Conservation (phyloP, 2,797 vertebrate species). For the Karalla daura region DNA sequence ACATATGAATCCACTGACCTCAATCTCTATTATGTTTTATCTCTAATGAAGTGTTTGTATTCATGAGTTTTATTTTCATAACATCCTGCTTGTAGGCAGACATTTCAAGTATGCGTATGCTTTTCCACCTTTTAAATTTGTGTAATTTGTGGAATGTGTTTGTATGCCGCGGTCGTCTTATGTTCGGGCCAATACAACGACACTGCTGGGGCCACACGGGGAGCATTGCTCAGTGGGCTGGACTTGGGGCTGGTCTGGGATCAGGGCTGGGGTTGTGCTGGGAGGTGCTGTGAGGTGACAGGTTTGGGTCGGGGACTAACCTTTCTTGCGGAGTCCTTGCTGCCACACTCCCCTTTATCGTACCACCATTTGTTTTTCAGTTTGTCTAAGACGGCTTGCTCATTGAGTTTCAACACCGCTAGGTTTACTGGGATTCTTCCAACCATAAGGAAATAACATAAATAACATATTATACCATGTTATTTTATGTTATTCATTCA, state of each 20-base stretch:
- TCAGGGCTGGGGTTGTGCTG: constrained; percentile 61
- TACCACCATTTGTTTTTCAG: constrained; percentile 99
- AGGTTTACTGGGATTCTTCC: constrained; percentile 99
- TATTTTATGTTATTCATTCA: constrained; percentile 99
- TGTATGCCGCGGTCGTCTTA: constrained; percentile 22
- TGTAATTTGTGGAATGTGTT: not conserved
- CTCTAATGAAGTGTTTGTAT: not conserved
- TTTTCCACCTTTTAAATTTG: not conserved
- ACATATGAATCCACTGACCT: not conserved
- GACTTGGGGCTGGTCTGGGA: constrained; percentile 60
- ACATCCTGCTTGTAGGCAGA: not conserved
- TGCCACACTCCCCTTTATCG: constrained; percentile 99
- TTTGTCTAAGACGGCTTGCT: constrained; percentile 99
- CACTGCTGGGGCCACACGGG: constrained; percentile 22
- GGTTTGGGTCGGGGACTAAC: constrained; percentile 87
- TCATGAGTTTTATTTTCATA: not conserved
- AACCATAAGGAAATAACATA: constrained; percentile 98
- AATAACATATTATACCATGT: constrained; percentile 99
- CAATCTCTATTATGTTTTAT: not conserved
- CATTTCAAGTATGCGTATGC: not conserved
- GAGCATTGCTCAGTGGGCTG: constrained; percentile 32
- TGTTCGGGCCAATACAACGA: constrained; percentile 49
- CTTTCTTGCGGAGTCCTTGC: constrained; percentile 99
- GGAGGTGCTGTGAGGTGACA: constrained; percentile 80
- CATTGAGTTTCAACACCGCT: constrained; percentile 99